Base-by-base conservation (phyloP, 2,113 vertebrate genomes). In the Colossoma macropomum region DNA sequence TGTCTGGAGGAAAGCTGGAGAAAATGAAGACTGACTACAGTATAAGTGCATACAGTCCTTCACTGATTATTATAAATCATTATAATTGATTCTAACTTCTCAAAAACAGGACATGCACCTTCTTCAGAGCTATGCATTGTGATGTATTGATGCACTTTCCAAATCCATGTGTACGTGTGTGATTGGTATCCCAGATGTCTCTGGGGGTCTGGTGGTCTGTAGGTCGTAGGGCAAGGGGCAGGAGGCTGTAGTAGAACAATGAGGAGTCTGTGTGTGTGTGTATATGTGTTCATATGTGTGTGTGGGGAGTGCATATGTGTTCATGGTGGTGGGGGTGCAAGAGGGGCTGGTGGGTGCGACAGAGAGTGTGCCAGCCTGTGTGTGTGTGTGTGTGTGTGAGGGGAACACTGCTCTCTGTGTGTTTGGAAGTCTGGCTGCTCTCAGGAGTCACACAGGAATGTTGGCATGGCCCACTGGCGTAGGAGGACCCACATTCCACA, bases 401-500 rank as follows among this genome's bases (percentile, higher is more conserved):
- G 73, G 73, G 80, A 82, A 82, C 73, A 82, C 81, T 70, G 81
- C 73, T 77, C 65, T 77, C 48, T 80, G 80, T 89, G 90, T 92
- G 86, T 87, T 63, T 85, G 77, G 87, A 89, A 86, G 86, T 84
- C 76, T 86, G 89, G 89, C 81, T 82, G 71, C 81, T 90, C 88
- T 87, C 91, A 88, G 93, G 89, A 92, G 90, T 84, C 87, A 86
- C 79, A 85, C 83, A 89, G 87, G 82, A 86, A 93, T 94, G 82
- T 86, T 94, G 94, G 94, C 93, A 93, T 90, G 73, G 81, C 32
- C 38, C 63, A 69, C 50, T 77, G 74, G 62, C 25, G 81, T 88
- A 9, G 56, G 89, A 93, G 92, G 94, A 96, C 92, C 90, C 90
- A 93, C 93, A 96, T 96, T 96, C 94, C 92, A 90, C 62, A 76